phyloP scores from a whole-genome alignment of 2,888 invertebrate genomes.

The Miltochrista miniata region DNA sequence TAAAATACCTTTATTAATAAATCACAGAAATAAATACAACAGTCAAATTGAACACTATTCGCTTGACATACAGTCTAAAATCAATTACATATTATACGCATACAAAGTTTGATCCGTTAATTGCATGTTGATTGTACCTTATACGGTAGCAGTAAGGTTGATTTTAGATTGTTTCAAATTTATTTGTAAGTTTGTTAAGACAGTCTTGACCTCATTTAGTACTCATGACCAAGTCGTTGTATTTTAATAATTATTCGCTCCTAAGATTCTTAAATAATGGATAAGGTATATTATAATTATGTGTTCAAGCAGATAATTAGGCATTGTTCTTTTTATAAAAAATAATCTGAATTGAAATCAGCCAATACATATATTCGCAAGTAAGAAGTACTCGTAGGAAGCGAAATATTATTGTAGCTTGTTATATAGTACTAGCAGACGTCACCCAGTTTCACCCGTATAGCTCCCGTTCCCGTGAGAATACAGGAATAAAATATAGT shows the following conservation, averaged over 20 bases:
- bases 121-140: background rate
- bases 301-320: too few species aligned
- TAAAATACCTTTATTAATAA: background rate
- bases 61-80: background rate
- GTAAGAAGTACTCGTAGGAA: too few species aligned
- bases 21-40: background rate
- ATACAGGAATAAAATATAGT: too few species aligned
- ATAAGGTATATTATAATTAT: background rate
- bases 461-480: too few species aligned
- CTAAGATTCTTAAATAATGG: conserved; percentile 2
- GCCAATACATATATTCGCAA: too few species aligned
- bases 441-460: too few species aligned
- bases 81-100: background rate
- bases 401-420: too few species aligned
- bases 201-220: conserved; percentile 11
- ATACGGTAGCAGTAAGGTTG: background rate
- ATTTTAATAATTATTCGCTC: background rate
- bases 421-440: too few species aligned
- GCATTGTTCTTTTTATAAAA: too few species aligned
- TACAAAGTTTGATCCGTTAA: background rate
- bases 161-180: background rate
- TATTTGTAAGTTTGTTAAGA: background rate
- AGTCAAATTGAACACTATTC: background rate
- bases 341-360: too few species aligned
- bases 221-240: conserved; percentile 3